Evolutionary conservation across 2,888 invertebrate species (phyloP).

Genomic region (Morinoia aosen): DNA sequence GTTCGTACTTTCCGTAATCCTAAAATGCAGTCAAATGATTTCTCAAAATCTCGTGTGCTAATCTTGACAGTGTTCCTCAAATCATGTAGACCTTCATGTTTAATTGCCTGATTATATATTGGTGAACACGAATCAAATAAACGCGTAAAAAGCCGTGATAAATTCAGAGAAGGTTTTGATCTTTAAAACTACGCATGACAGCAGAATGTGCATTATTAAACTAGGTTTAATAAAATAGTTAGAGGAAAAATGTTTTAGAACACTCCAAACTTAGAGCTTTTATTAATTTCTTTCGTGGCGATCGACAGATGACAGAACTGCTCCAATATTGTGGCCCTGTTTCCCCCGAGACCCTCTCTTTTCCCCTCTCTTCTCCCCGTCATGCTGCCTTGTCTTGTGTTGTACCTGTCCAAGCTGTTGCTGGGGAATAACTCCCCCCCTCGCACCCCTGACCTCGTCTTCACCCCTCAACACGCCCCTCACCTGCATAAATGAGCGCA

Average conservation of each 20-base stretch:
- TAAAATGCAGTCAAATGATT: too few relatives aligned
- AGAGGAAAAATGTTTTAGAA: background rate
- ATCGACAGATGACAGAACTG: background rate
- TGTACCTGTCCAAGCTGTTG: constrained; percentile 40
- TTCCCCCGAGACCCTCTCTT: background rate
- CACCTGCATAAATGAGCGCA: constrained; percentile 12
- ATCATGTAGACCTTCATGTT: too few relatives aligned
- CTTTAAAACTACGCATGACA: too few relatives aligned
- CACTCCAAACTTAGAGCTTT: background rate
- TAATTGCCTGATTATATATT: too few relatives aligned
- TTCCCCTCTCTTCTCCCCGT: background rate
- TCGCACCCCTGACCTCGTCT: background rate
- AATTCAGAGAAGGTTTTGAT: too few relatives aligned
- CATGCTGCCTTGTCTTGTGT: background rate
- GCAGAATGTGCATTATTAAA: too few relatives aligned
- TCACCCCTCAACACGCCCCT: background rate
- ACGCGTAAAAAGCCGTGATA: too few relatives aligned
- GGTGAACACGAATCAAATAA: too few relatives aligned
- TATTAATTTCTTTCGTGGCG: background rate
- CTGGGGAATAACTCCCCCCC: constrained; percentile 10
- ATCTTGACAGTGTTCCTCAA: too few relatives aligned
- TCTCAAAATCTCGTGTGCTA: too few relatives aligned
- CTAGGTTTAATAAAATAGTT: background rate
- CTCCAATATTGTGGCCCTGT: background rate
- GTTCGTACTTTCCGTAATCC: too few relatives aligned